Evolutionary conservation across 2,888 invertebrate species (phyloP), one percentile per base, ranked within the genome.

Genomic region (Isotomurus palustris): DNA sequence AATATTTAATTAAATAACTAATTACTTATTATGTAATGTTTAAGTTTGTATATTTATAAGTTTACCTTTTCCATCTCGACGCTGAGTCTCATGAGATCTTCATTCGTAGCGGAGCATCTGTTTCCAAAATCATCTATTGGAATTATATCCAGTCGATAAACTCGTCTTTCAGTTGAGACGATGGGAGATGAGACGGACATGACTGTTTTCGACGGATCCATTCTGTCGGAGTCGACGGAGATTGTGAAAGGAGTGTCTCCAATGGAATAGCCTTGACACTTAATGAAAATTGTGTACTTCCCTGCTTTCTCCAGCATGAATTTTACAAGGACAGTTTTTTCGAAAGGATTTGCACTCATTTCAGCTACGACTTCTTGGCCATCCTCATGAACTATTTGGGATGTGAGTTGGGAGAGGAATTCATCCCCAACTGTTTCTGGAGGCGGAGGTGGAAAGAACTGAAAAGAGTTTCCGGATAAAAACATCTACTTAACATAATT

Each of bases 211-310:
- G 45, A 38, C 1, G 60, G 41, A 36, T 51, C 53, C 38, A 58
- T 28, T 14, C 21, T 27, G 2, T 57, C 60, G 2, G 62, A 58
- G 1, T 53, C 45, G n/a, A 65, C 40, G 1, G 25, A 48, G 8
- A 53, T 28, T 35, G 29, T 28, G 29, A 58, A 40, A 1, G 65
- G 65, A 43, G 58, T 56, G 28, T 60, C 65, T 17, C 51, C 27
- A 29, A 65, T 41, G 21, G 44, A 2, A 29, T 55, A 58, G 6
- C 58, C 57, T 25, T 57, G 44, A n/a, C 51, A 65, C 1, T 19
- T 25, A 3, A 62, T 14, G 1, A 19, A 29, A 10, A 65, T 44
- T 2, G 50, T 38, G 29, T 65, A 65, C 6, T 35, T 47, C 14
- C 64, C 64, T 35, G 57, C 38, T n/a, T 35, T 49, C 3, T 36